Conservation (phyloP, 2,113 vertebrate genomes). For the Oreamnos americanus region DNA sequence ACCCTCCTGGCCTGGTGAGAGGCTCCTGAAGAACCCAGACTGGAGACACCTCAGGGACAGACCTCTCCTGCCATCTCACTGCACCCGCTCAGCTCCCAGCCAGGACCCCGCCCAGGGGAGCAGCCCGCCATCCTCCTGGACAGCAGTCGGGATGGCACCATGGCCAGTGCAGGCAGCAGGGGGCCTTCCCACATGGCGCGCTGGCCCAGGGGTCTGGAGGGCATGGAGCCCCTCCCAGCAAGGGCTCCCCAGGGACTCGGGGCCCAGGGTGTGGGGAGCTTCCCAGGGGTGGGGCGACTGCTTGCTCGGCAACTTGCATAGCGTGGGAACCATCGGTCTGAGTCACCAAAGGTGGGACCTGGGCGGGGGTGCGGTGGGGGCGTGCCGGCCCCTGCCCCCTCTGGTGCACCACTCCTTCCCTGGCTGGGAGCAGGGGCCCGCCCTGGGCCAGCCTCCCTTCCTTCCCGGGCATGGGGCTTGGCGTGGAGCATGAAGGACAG, state of each 20-base stretch:
- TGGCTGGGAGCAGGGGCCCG: neutral
- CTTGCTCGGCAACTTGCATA: neutral
- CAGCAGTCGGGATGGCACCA: neutral
- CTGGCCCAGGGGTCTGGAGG: too few relatives aligned
- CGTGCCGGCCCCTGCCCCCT: neutral
- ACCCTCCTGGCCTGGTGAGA: neutral
- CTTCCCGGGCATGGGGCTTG: neutral
- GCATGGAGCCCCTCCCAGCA: too few relatives aligned
- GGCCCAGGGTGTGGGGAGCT: neutral
- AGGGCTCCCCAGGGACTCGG: neutral
- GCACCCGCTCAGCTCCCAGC: neutral
- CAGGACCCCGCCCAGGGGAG: neutral
- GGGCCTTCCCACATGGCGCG: fast-evolving
- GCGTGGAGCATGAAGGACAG: neutral
- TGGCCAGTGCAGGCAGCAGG: neutral
- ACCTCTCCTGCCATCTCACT: too few relatives aligned
- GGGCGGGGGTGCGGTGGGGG: neutral
- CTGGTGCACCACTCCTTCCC: neutral
- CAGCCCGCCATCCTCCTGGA: neutral
- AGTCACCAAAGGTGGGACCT: slow-evolving; percentile 40
- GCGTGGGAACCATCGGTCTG: neutral
- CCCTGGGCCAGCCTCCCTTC: neutral
- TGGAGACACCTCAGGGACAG: neutral
- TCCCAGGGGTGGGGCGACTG: neutral
- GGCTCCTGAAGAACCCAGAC: neutral